Percentiles rank a stretch among this genome's conserved stretches.
These are phyloP conservation scores for Lucilia sericata DNA, from an alignment of 1,140 invertebrate species.

Conservation along the genomic window DNA sequence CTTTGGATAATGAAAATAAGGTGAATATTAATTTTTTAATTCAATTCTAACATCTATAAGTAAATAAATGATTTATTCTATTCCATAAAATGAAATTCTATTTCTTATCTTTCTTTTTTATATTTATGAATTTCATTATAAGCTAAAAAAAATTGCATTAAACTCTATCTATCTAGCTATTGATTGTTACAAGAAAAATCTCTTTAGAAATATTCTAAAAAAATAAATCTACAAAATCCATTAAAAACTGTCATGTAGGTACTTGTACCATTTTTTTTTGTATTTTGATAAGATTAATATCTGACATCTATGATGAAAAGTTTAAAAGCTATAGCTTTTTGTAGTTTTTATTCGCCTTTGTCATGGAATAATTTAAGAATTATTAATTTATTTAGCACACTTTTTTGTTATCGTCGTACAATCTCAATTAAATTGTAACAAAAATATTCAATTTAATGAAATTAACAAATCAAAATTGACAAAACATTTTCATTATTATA, in stretches of 20 bases:
- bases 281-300: constrained; percentile 25
- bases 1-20: constrained; percentile 68
- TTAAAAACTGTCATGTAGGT: neutral
- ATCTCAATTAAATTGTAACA: too few relatives aligned
- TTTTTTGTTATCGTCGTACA: too few relatives aligned
- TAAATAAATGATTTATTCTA: neutral
- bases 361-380: too few relatives aligned
- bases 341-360: too few relatives aligned
- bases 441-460: too few relatives aligned
- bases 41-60: neutral
- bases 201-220: neutral
- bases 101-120: neutral
- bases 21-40: constrained; percentile 50
- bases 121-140: neutral
- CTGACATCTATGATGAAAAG: constrained; percentile 2
- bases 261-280: neutral
- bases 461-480: too few relatives aligned
- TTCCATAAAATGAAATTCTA: neutral
- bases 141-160: neutral
- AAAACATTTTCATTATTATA: too few relatives aligned
- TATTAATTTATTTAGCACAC: too few relatives aligned
- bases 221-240: neutral
- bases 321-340: neutral
- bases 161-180: too few relatives aligned
- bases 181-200: neutral